Percentiles rank a stretch among this genome's conserved stretches.
Evolutionary conservation across 2,888 invertebrate genomes (phyloP).

Genomic region (Erebia ligea): DNA sequence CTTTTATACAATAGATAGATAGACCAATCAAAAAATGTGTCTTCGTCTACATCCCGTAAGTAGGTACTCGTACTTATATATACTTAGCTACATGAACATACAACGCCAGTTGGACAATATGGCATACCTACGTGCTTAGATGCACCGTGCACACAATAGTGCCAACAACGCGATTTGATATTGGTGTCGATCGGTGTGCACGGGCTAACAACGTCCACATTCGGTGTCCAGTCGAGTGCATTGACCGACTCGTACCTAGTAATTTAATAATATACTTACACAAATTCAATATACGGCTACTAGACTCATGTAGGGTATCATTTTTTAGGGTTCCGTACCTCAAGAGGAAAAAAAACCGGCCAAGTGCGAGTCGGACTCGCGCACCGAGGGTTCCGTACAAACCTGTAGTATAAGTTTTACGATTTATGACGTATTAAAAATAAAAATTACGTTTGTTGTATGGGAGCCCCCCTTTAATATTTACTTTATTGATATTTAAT

Average conservation of each 20-base stretch:
- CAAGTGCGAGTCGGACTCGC: no score
- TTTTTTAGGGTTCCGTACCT: no score
- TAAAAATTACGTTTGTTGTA: no score
- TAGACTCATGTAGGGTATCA: no score
- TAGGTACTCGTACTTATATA: constrained; percentile 23
- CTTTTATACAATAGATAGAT: no score
- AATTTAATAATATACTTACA: constrained; percentile 36
- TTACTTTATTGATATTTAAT: no score
- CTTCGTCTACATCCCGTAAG: not conserved
- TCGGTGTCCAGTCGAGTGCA: constrained; percentile 45
- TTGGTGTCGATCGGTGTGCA: constrained; percentile 46
- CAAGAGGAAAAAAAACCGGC: no score
- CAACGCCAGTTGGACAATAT: not conserved
- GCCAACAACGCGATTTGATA: constrained; percentile 36
- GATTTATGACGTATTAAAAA: no score
- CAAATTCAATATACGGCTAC: not conserved
- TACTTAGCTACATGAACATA: not conserved
- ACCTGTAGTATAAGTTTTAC: no score
- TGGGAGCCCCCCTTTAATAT: no score
- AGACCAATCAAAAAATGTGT: no score
- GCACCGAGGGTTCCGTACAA: no score
- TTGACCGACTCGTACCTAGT: constrained; percentile 45
- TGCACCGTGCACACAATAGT: constrained; percentile 20
- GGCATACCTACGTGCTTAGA: constrained; percentile 41
- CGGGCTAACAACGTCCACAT: constrained; percentile 39